Evolutionary conservation across 2,113 vertebrate species (phyloP).

Genomic region (Lutjanus erythropterus): DNA sequence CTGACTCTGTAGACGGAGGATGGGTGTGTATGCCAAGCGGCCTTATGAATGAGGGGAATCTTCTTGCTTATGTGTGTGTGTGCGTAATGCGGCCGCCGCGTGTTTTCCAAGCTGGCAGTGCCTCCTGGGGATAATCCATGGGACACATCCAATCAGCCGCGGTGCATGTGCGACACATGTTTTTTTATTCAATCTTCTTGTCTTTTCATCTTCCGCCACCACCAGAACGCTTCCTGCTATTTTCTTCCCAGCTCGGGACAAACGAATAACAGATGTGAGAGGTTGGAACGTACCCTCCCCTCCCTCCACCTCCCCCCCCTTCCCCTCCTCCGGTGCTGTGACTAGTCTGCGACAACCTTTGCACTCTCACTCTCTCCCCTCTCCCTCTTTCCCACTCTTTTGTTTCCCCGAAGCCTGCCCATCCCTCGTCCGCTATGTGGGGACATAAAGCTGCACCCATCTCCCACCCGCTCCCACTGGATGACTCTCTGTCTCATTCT

Average conservation of each 20-base stretch:
- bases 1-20: slow-evolving; percentile 60
- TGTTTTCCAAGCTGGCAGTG: slow-evolving; percentile 73
- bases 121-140: slow-evolving; percentile 77
- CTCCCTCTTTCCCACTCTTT: slow-evolving; percentile 46
- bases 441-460: slow-evolving; percentile 73
- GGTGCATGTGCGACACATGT: slow-evolving; percentile 91
- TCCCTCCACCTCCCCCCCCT: slow-evolving; percentile 86
- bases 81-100: background rate
- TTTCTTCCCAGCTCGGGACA: slow-evolving; percentile 96
- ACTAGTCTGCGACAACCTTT: slow-evolving; percentile 91
- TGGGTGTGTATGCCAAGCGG: slow-evolving; percentile 49
- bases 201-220: slow-evolving; percentile 97
- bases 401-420: slow-evolving; percentile 67
- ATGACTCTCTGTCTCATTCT: slow-evolving; percentile 28
- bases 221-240: slow-evolving; percentile 96
- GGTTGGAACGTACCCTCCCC: slow-evolving; percentile 86
- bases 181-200: slow-evolving; percentile 89
- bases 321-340: slow-evolving; percentile 76
- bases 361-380: slow-evolving; percentile 71
- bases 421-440: slow-evolving; percentile 77
- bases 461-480: slow-evolving; percentile 59
- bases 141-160: slow-evolving; percentile 90
- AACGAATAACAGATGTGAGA: slow-evolving; percentile 98
- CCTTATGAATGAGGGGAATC: slow-evolving; percentile 63
- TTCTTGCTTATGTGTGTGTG: slow-evolving; percentile 30